These are phyloP conservation scores for Sceliomorpha sp. DNA, from an alignment of 2,888 invertebrate species.

Conservation along the genomic window DNA sequence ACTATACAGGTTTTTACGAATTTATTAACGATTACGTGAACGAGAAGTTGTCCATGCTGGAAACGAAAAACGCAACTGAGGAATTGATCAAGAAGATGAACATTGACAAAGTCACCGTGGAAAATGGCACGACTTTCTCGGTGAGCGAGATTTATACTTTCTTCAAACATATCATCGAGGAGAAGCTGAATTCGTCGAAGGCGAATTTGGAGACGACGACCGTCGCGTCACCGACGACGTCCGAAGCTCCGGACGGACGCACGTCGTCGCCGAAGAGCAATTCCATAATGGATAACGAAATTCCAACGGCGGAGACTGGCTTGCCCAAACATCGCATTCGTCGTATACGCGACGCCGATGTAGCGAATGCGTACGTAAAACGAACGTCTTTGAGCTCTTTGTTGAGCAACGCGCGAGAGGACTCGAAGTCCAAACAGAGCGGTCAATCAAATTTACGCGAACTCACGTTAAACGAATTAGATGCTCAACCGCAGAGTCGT, in stretches of 20 bases:
- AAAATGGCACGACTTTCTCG: constrained; percentile 75
- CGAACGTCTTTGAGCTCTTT: constrained; percentile 68
- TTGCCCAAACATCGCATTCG: constrained; percentile 74
- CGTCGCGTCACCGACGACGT: constrained; percentile 14
- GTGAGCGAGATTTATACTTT: constrained; percentile 77
- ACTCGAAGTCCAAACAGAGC: constrained; percentile 36
- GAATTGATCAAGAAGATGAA: constrained; percentile 73
- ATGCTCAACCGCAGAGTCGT: constrained; percentile 72
- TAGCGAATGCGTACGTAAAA: constrained; percentile 58
- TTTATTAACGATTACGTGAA: constrained; percentile 76
- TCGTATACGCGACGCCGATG: constrained; percentile 72
- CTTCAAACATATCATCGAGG: constrained; percentile 80
- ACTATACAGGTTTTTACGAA: constrained; percentile 77
- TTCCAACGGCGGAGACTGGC: constrained; percentile 67
- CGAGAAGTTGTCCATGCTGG: constrained; percentile 69
- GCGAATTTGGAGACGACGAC: constrained; percentile 41
- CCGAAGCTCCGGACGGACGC: constrained; percentile 15
- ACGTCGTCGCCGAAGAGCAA: constrained; percentile 52
- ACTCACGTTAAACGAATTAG: constrained; percentile 66
- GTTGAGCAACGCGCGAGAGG: constrained; percentile 53
- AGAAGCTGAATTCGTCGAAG: constrained; percentile 69
- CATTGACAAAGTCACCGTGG: constrained; percentile 72
- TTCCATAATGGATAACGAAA: constrained; percentile 71
- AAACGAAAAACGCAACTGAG: constrained; percentile 72
- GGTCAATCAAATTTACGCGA: constrained; percentile 38